Evolutionary conservation across 2,113 vertebrate species (phyloP).

Genomic region (Hassar affinis): DNA sequence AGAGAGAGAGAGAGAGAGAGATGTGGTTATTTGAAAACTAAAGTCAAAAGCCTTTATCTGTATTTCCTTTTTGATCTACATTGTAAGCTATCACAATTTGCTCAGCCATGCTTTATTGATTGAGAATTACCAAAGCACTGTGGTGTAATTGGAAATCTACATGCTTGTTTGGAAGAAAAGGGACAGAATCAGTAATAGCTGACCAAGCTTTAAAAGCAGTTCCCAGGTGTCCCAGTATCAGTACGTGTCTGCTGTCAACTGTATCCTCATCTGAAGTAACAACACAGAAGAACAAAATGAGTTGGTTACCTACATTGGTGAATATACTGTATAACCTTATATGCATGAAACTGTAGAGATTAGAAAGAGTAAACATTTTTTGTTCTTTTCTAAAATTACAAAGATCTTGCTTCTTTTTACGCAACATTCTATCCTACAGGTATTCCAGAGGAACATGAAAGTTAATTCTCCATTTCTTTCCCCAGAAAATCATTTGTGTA

Average conservation of each 20-base stretch:
- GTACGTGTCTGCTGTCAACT: constrained; percentile 8
- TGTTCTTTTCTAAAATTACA: neutral
- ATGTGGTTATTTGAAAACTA: neutral
- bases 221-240: neutral
- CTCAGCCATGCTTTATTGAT: constrained; percentile 50
- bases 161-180: constrained; percentile 31
- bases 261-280: neutral
- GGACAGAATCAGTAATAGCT: constrained; percentile 25
- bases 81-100: constrained; percentile 40
- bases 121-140: constrained; percentile 32
- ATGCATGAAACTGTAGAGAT: neutral
- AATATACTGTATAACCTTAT: neutral
- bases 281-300: neutral
- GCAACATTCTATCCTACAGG: neutral
- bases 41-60: neutral
- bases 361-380: neutral
- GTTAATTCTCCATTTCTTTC: neutral
- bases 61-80: constrained; percentile 18
- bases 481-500: neutral
- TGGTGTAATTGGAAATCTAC: constrained; percentile 44
- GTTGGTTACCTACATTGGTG: neutral
- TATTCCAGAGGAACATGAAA: neutral
- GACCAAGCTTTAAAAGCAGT: constrained; percentile 34
- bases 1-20: neutral
- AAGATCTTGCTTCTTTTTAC: neutral